These are phyloP conservation scores for Ephialtes manifestator DNA, from an alignment of 2,888 invertebrate genomes.

Conservation along the genomic window DNA sequence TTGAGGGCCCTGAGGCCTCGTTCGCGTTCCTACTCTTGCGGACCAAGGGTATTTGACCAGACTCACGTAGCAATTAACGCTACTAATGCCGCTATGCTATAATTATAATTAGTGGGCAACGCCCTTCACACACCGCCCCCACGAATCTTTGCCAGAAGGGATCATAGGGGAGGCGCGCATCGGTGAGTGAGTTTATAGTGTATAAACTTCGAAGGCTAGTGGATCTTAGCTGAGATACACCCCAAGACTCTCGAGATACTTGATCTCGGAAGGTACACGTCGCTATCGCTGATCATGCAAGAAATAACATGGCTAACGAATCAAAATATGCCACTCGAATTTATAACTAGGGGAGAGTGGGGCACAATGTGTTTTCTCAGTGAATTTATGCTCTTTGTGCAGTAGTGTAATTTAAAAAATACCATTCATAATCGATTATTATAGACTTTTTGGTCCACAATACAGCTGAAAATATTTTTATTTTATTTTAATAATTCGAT, in stretches of 20 bases:
- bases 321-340: slow-evolving; percentile 7
- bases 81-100: slow-evolving; percentile 84
- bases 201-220: slow-evolving; percentile 44
- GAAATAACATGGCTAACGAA: not conserved
- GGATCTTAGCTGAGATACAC: slow-evolving; percentile 26
- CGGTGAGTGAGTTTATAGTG: slow-evolving; percentile 55
- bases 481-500: too few species aligned
- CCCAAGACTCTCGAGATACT: not conserved
- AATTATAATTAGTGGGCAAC: slow-evolving; percentile 86
- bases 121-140: slow-evolving; percentile 83
- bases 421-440: too few species aligned
- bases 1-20: slow-evolving; percentile 56
- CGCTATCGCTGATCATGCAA: not conserved
- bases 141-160: slow-evolving; percentile 71
- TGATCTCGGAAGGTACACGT: not conserved
- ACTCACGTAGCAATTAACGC: slow-evolving; percentile 85
- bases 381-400: too few species aligned
- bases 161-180: slow-evolving; percentile 38
- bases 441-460: too few species aligned
- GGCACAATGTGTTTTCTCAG: too few species aligned
- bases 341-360: too few species aligned
- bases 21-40: slow-evolving; percentile 43
- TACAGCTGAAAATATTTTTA: too few species aligned
- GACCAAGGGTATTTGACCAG: slow-evolving; percentile 80
- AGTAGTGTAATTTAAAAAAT: too few species aligned